Evolutionary conservation across 2,888 invertebrate genomes (phyloP).

Genomic region (Artemia sinica): DNA sequence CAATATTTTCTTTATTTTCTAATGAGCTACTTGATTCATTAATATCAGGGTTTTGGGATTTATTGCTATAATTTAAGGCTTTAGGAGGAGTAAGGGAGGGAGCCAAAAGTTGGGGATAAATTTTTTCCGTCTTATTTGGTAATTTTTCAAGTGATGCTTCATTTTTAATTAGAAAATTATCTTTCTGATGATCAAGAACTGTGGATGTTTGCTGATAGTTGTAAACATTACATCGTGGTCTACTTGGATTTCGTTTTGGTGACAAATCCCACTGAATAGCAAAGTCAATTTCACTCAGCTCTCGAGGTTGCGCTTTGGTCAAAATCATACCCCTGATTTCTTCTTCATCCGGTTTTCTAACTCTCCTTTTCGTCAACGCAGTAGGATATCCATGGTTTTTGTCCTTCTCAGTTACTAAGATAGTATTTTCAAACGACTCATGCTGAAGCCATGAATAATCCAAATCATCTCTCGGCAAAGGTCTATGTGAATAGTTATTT

Average conservation of each 20-base stretch:
- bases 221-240: not conserved
- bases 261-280: conserved; percentile 10
- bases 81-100: too few relatives aligned
- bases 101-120: too few relatives aligned
- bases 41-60: too few relatives aligned
- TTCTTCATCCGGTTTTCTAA: not conserved
- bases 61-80: too few relatives aligned
- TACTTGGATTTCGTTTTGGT: not conserved
- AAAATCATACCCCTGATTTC: not conserved
- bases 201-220: not conserved
- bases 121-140: too few relatives aligned
- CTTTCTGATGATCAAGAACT: conserved; percentile 8
- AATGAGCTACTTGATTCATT: too few relatives aligned
- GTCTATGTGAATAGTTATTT: conserved; percentile 10
- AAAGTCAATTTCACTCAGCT: not conserved
- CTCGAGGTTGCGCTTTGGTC: not conserved
- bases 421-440: not conserved
- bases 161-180: not conserved
- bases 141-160: too few relatives aligned
- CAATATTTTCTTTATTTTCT: too few relatives aligned
- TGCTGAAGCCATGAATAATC: not conserved
- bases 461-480: not conserved
- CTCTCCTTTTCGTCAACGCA: conserved; percentile 1
- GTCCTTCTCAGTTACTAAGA: not conserved
- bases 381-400: conserved; percentile 2